Percentiles rank a stretch among this genome's conserved stretches.
Evolutionary conservation across 2,113 vertebrate genomes (phyloP).

Genomic region (Prunella fulvescens): DNA sequence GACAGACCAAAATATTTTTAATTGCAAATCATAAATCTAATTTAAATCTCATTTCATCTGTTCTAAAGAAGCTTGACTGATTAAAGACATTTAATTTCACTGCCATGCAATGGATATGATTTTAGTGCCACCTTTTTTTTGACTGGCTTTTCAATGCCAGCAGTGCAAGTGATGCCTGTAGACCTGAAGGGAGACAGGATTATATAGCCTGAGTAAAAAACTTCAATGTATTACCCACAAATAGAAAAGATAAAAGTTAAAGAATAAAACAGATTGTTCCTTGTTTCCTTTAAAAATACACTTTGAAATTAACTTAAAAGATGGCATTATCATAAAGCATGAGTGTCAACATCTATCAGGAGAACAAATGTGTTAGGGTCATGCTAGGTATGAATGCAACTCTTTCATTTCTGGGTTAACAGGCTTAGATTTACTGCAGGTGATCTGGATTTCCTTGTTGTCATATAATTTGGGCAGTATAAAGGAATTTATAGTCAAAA

Average conservation of each 20-base stretch:
- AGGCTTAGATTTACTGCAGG: background rate
- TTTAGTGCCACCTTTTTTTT: background rate
- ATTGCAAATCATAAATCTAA: constrained; percentile 4
- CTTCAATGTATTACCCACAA: background rate
- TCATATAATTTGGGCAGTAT: background rate
- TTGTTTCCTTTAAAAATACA: background rate
- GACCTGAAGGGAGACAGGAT: background rate
- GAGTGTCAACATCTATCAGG: background rate
- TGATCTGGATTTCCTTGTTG: background rate
- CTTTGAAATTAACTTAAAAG: background rate
- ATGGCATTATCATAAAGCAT: background rate
- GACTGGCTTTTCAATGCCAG: background rate
- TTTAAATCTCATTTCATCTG: constrained; percentile 24
- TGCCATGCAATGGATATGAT: background rate
- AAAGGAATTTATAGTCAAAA: background rate
- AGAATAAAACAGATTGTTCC: background rate
- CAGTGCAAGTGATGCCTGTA: background rate
- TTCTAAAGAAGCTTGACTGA: constrained; percentile 21
- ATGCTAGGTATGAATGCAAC: background rate
- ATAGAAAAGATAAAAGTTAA: background rate
- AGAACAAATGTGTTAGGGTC: background rate
- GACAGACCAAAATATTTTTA: constrained; percentile 34
- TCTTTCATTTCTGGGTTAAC: background rate
- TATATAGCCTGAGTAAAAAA: background rate
- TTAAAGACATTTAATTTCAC: constrained; percentile 3